A percentile compares a stretch with the other conserved stretches of the same genome.
Conservation (phyloP, 2,797 vertebrate genomes). For the Trematomus bernacchii region DNA sequence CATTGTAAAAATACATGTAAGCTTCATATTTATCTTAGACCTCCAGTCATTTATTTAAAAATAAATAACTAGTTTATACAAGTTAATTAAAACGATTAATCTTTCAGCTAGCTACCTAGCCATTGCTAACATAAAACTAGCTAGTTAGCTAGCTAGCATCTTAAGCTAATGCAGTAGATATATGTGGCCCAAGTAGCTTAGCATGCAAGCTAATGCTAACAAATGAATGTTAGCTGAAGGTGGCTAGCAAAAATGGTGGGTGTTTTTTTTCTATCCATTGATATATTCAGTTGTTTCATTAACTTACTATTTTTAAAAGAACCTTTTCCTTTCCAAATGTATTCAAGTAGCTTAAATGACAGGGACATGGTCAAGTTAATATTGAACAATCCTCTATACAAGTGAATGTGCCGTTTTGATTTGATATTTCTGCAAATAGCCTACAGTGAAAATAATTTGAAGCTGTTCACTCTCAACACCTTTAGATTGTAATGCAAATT, state of each 20-base stretch:
- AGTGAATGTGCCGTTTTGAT: too few species aligned
- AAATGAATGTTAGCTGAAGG: neutral
- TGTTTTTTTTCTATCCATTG: neutral
- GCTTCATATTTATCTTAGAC: too few species aligned
- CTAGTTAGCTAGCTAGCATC: too few species aligned
- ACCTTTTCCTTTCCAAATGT: neutral
- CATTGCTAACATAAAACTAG: neutral
- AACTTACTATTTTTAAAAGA: neutral
- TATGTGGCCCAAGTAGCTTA: neutral
- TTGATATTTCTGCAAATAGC: too few species aligned
- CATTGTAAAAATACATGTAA: too few species aligned
- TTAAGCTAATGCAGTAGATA: neutral
- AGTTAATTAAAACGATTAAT: too few species aligned
- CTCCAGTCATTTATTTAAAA: too few species aligned
- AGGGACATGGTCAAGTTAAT: too few species aligned
- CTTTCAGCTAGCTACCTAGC: neutral
- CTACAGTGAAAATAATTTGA: too few species aligned
- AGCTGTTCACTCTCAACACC: neutral
- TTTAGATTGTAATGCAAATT: neutral
- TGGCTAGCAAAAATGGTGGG: neutral
- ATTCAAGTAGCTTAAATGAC: too few species aligned
- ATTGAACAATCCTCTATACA: too few species aligned
- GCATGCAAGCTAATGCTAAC: neutral
- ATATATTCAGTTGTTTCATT: neutral
- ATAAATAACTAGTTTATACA: too few species aligned